Conservation (phyloP, 1,140 invertebrate genomes). For the Melitaea cinxia region DNA sequence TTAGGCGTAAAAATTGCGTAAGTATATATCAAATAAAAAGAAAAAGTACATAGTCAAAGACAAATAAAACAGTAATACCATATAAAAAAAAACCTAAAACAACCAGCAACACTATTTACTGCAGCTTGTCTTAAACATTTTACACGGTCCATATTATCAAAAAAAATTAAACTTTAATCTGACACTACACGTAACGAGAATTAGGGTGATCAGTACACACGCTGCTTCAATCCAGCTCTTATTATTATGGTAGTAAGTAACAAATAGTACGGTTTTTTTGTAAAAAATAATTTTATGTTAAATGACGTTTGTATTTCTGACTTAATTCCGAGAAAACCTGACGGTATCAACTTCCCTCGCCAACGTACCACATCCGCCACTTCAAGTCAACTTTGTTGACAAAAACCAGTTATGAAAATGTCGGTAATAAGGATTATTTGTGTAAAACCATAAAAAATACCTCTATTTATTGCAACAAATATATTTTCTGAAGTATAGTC, state of each 20-base stretch:
- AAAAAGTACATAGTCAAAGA: too few relatives aligned
- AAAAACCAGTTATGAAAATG: constrained; percentile 4
- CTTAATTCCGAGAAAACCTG: constrained; percentile 10
- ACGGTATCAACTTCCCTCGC: constrained; percentile 6
- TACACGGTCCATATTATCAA: neutral
- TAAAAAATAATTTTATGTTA: constrained; percentile 6
- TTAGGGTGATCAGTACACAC: neutral
- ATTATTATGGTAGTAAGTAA: neutral
- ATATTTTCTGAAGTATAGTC: too few relatives aligned
- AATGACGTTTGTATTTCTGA: constrained; percentile 12
- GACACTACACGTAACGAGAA: neutral
- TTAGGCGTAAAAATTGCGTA: too few relatives aligned
- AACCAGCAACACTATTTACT: neutral
- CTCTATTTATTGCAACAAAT: neutral
- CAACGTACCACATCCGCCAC: constrained; percentile 12
- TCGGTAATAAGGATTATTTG: constrained; percentile 3
- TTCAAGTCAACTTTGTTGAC: constrained; percentile 4
- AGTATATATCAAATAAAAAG: too few relatives aligned
- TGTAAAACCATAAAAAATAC: neutral
- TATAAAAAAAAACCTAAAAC: neutral
- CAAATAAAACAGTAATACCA: too few relatives aligned
- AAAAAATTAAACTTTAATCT: neutral
- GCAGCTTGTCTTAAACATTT: neutral
- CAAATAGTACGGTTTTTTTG: neutral
- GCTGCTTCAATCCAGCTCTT: neutral